Evolutionary conservation across 1,140 invertebrate species (phyloP).

Genomic region (Formica exsecta): DNA sequence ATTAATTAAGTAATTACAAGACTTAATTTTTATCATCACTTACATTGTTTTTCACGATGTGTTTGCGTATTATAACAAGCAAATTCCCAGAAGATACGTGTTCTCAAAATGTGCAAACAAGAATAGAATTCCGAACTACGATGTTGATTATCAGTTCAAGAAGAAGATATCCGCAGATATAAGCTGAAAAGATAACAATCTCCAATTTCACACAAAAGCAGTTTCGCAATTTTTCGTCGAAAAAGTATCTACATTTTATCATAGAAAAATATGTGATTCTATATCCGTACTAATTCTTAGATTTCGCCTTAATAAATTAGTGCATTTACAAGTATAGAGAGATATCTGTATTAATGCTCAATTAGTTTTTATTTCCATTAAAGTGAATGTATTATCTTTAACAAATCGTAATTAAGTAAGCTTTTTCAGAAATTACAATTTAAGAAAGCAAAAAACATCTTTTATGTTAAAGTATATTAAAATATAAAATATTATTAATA

Average conservation of each 20-base stretch:
- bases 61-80: neutral
- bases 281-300: neutral
- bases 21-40: neutral
- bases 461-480: neutral
- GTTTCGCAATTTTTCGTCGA: neutral
- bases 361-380: neutral
- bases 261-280: neutral
- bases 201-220: neutral
- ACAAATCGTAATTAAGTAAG: neutral
- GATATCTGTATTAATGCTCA: neutral
- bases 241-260: neutral
- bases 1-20: neutral
- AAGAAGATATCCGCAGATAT: neutral
- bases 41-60: neutral
- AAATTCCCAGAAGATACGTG: conserved; percentile 21
- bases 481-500: neutral
- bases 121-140: conserved; percentile 30
- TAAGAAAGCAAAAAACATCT: neutral
- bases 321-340: neutral
- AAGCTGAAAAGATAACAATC: neutral
- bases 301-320: conserved; percentile 4
- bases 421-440: neutral
- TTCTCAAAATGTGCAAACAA: neutral
- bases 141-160: conserved; percentile 35
- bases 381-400: neutral